Base-by-base conservation (phyloP, 2,888 invertebrate species). In the Lasioglossum marginatum region DNA sequence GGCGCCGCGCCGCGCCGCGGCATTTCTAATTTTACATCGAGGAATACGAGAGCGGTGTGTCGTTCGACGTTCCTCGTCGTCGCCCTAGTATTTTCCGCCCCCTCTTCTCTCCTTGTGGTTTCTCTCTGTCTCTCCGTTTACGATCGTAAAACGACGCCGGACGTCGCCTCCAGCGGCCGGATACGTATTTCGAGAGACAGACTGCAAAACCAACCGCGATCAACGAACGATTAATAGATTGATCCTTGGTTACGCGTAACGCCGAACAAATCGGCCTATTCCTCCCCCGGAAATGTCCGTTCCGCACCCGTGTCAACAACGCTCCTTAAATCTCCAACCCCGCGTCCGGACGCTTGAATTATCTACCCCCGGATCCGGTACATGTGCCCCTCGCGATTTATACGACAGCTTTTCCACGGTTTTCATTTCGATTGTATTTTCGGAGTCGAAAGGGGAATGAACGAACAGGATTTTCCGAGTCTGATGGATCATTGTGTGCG, bases 21-120 rank as follows among this genome's bases (percentile, higher is more conserved):
- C 81, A 81, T 86, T 89, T 89, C 89, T 89, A 89, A 89, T 89
- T 89, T 89, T 89, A 89, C 87, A 81, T 87, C 45, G 83, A 79
- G 73, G 74, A 81, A 81, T 79, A 86, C 82, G 86, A 78, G 45
- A 16, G 74, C 73, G 73, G 63, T 19, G 81, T 83, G 83, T 57
- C 83, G 77, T 87, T 79, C 83, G 87, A 81, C 87, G 87, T 81
- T 81, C 79, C 81, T 87, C 87, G 87, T 87, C 87, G 87, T 83
- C 87, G 87, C 87, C 87, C 87, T 87, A 87, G 83, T 87, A 87
- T 87, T 83, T 87, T 83, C 83, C 77, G 77, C 77, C 57, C 63
- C 66, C 81, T 77, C 87, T 76, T 77, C 87, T 76, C 83, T 40
- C 34, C 76, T 72, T 34, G 23, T 40, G 37, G 10, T 74, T 70